Percentiles rank a stretch among this genome's conserved stretches.
These are phyloP conservation scores for Leptocoma aspasia DNA, from an alignment of 2,113 vertebrate species.

Conservation along the genomic window DNA sequence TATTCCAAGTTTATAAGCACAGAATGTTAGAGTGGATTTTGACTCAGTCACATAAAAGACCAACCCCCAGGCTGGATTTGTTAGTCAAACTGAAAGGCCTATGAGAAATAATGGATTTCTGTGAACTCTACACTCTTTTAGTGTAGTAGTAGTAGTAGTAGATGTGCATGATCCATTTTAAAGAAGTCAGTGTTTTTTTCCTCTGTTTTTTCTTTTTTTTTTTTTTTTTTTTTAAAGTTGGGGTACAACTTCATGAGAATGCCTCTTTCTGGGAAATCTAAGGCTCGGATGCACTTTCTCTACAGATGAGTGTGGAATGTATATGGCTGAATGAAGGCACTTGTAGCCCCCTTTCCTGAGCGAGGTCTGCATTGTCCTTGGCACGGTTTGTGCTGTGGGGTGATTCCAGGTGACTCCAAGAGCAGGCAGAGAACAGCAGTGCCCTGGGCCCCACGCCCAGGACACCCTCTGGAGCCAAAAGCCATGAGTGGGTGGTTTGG, in stretches of 20 bases:
- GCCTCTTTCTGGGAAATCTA: not conserved
- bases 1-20: not conserved
- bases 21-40: not conserved
- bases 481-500: rapidly evolving
- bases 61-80: not conserved
- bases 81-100: not conserved
- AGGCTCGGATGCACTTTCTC: not conserved
- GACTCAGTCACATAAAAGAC: not conserved
- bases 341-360: not conserved
- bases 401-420: not conserved
- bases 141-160: too few species aligned
- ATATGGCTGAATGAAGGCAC: not conserved
- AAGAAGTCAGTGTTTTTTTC: not conserved
- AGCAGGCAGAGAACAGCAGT: not conserved
- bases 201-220: too few species aligned
- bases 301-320: not conserved
- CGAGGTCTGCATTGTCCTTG: not conserved
- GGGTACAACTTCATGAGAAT: not conserved
- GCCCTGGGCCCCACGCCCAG: not conserved
- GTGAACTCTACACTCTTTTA: not conserved
- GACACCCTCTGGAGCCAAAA: not conserved
- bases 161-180: not conserved
- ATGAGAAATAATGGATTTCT: not conserved
- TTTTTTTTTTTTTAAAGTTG: not conserved
- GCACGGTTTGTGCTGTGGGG: not conserved